Evolutionary conservation across 2,797 vertebrate species (phyloP).

Genomic region (Scleropages formosus): DNA sequence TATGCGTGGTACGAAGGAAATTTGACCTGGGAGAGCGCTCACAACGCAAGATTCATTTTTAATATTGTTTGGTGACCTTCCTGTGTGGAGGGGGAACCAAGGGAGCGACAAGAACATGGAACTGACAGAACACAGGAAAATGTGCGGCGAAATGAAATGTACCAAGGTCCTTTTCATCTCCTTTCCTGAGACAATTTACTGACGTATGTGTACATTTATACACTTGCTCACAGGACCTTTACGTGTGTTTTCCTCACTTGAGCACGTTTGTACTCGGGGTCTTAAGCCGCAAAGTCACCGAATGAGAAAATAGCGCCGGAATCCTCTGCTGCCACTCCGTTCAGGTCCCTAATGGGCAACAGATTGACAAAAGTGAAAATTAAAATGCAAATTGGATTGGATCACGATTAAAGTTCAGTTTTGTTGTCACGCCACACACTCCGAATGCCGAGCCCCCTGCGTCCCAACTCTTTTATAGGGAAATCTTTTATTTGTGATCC

Average conservation of each 20-base stretch:
- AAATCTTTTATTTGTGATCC: slow-evolving; percentile 13
- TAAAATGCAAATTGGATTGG: slow-evolving; percentile 50
- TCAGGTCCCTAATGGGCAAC: slow-evolving; percentile 15
- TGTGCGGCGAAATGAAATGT: too few species aligned
- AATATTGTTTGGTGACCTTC: too few species aligned
- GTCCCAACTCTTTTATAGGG: neutral
- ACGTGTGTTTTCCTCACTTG: neutral
- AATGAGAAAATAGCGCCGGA: slow-evolving; percentile 9
- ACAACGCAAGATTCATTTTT: too few species aligned
- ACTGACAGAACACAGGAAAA: too few species aligned
- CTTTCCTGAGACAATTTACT: too few species aligned
- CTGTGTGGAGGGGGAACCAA: too few species aligned
- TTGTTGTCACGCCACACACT: slow-evolving; percentile 12
- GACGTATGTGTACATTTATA: too few species aligned
- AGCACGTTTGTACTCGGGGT: neutral
- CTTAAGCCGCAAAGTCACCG: neutral
- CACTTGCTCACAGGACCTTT: neutral
- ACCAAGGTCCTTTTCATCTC: too few species aligned
- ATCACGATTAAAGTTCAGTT: slow-evolving; percentile 48
- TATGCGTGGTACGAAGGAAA: too few species aligned
- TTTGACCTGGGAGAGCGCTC: too few species aligned
- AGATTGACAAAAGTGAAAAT: slow-evolving; percentile 47
- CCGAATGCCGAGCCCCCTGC: neutral
- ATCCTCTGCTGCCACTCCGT: neutral
- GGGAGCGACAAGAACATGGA: too few species aligned